phyloP scores from a whole-genome alignment of 2,888 invertebrate species.

The Tinea trinotella region DNA sequence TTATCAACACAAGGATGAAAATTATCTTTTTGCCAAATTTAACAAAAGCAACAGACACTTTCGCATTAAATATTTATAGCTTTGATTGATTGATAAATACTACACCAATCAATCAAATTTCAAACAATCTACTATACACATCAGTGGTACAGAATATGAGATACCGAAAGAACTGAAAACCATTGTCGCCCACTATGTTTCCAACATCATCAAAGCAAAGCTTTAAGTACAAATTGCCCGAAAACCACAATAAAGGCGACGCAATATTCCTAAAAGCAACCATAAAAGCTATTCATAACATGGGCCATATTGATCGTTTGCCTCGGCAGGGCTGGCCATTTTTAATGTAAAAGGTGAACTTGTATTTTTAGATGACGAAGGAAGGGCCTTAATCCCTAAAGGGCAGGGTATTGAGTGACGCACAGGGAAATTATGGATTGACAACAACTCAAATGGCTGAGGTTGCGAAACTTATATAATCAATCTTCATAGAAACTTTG shows the following conservation, averaged over 20 bases:
- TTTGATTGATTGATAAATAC: too few relatives aligned
- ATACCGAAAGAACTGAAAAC: too few relatives aligned
- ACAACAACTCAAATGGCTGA: conserved; percentile 40
- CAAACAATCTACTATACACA: too few relatives aligned
- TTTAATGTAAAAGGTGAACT: conserved; percentile 13
- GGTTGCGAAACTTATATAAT: conserved; percentile 23
- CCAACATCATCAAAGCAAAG: not conserved
- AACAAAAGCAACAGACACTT: too few relatives aligned
- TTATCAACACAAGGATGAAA: too few relatives aligned
- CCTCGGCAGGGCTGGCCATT: not conserved
- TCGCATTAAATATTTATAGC: too few relatives aligned
- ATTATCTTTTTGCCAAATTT: too few relatives aligned
- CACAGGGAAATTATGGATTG: conserved; percentile 45
- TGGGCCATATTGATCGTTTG: conserved; percentile 2
- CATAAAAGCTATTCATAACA: not conserved
- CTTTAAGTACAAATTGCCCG: not conserved
- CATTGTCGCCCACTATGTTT: too few relatives aligned
- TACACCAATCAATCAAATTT: too few relatives aligned
- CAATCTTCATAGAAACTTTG: not conserved
- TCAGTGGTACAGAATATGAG: too few relatives aligned
- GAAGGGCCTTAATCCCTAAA: conserved; percentile 39
- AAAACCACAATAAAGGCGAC: not conserved
- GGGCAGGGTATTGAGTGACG: conserved; percentile 34
- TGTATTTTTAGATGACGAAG: conserved; percentile 45
- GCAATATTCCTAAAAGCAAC: not conserved